A percentile compares a stretch with the other conserved stretches of the same genome.
Conservation (phyloP, 2,888 invertebrate species). For the Stenolophus ochropezus region DNA sequence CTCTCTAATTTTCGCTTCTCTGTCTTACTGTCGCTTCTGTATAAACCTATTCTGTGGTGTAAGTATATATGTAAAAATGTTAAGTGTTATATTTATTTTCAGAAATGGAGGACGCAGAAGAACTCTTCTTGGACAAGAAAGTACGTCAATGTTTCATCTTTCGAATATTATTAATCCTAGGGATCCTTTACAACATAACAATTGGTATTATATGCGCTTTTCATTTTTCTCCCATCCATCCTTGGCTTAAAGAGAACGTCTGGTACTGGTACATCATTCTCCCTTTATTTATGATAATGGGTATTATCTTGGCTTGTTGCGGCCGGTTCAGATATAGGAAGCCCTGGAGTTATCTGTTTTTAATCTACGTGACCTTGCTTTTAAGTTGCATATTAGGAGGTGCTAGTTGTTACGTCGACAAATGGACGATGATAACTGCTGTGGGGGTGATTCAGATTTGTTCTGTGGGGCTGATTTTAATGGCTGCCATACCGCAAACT, state of each 20-base stretch:
- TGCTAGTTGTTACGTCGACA: background rate
- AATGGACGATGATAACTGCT: no score
- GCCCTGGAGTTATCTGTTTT: background rate
- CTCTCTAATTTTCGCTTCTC: no score
- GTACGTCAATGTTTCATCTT: background rate
- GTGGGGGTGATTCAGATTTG: background rate
- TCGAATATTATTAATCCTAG: background rate
- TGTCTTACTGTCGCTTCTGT: no score
- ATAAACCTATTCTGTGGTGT: no score
- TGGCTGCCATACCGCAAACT: slow-evolving; percentile 74
- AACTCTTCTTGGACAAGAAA: background rate
- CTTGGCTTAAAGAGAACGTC: background rate
- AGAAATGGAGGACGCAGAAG: background rate
- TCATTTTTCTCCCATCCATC: background rate
- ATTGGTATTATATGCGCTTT: background rate
- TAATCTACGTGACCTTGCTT: background rate
- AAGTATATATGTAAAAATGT: no score
- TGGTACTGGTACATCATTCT: background rate
- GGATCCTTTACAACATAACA: background rate
- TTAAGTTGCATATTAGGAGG: background rate
- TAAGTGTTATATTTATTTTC: background rate
- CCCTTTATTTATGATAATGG: background rate
- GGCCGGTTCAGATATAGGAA: background rate
- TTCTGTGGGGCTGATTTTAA: slow-evolving; percentile 82
- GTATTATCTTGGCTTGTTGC: background rate